Evolutionary conservation across 1,140 invertebrate genomes (phyloP).

Genomic region (Ceratosolen fusciceps): DNA sequence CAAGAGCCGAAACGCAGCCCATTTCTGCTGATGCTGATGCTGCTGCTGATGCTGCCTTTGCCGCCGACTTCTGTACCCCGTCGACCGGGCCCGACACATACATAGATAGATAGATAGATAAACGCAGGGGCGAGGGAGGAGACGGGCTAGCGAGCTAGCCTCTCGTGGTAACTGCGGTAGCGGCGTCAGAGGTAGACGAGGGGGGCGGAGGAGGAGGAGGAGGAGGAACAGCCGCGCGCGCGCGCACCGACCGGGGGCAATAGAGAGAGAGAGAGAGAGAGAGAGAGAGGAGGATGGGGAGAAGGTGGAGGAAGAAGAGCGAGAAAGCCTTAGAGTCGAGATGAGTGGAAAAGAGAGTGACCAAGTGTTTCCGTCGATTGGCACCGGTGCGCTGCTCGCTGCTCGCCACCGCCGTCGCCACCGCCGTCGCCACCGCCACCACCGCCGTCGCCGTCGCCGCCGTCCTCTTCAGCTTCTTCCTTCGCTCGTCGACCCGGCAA

Average conservation of each 20-base stretch:
- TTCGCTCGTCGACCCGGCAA: not conserved
- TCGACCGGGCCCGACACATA: not conserved
- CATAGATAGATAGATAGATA: not conserved
- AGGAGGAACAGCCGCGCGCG: not conserved
- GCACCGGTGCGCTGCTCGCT: not conserved
- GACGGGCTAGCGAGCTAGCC: too few species aligned
- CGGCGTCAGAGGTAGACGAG: not conserved
- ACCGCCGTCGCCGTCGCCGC: not conserved
- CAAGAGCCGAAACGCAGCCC: not conserved
- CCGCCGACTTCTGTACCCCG: not conserved
- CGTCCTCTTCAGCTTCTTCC: not conserved
- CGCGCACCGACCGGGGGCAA: not conserved
- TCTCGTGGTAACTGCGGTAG: too few species aligned
- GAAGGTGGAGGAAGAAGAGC: not conserved
- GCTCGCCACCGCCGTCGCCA: not conserved
- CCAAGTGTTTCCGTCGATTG: conserved; percentile 4
- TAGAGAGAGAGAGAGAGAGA: conserved; percentile 2
- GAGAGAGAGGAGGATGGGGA: not conserved
- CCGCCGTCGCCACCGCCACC: not conserved
- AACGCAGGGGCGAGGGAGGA: not conserved
- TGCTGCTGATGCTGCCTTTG: too few species aligned
- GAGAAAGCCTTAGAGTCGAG: conserved; percentile 4
- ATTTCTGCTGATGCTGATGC: too few species aligned
- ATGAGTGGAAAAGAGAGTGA: conserved; percentile 1
- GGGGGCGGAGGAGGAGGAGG: not conserved